Conservation (phyloP, 2,888 invertebrate genomes). For the Orthonevra nobilis region DNA sequence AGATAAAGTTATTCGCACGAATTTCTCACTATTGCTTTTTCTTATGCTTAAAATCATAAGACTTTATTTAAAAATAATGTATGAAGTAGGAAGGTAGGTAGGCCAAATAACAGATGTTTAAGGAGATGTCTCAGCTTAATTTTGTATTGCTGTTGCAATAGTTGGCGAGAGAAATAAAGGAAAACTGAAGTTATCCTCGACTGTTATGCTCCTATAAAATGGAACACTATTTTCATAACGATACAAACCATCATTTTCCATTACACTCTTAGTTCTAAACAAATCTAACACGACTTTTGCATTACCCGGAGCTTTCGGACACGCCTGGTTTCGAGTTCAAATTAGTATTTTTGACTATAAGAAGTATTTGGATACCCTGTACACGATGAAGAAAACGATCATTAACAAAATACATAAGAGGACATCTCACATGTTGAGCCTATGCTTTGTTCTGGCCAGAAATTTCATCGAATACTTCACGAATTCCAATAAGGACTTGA, state of each 20-base stretch:
- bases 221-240: conserved; percentile 9
- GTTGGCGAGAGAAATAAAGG: conserved; percentile 1
- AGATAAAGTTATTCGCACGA: too few relatives aligned
- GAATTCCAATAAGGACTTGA: not conserved
- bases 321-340: not conserved
- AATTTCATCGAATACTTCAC: not conserved
- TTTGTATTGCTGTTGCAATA: conserved; percentile 5
- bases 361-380: conserved; percentile 1
- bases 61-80: not conserved
- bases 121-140: not conserved
- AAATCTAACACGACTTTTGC: conserved; percentile 4
- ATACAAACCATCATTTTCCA: conserved; percentile 10
- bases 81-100: too few relatives aligned
- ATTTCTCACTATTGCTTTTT: not conserved
- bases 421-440: not conserved
- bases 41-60: not conserved
- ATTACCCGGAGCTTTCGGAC: conserved; percentile 8
- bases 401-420: conserved; percentile 1
- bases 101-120: too few relatives aligned
- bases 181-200: conserved; percentile 2
- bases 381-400: not conserved
- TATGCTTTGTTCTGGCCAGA: not conserved
- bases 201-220: conserved; percentile 10
- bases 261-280: conserved; percentile 11
- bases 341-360: conserved; percentile 5